These are phyloP conservation scores for Drosophila punjabiensis DNA, from an alignment of 1,140 invertebrate species.

Conservation along the genomic window DNA sequence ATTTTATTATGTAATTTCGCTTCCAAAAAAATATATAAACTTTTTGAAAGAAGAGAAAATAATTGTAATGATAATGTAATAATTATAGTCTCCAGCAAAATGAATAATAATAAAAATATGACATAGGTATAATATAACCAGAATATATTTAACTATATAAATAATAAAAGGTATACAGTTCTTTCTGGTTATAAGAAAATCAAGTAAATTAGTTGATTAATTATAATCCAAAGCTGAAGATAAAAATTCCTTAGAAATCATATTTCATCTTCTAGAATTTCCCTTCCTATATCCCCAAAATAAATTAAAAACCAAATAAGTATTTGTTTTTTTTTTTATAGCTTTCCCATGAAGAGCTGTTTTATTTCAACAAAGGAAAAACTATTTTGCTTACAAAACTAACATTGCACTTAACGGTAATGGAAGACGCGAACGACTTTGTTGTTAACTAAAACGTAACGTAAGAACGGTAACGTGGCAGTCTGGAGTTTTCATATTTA, in stretches of 20 bases:
- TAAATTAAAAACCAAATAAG: neutral
- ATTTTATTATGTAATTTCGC: no score
- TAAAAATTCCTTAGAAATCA: no score
- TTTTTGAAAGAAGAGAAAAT: no score
- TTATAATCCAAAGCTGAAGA: neutral
- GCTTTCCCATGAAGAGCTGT: slow-evolving; percentile 43
- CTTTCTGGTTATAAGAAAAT: neutral
- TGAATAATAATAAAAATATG: no score
- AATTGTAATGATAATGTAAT: no score
- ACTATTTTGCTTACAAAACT: slow-evolving; percentile 38
- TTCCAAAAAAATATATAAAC: no score
- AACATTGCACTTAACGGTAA: slow-evolving; percentile 37
- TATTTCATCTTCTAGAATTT: neutral
- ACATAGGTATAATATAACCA: neutral
- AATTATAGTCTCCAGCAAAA: no score
- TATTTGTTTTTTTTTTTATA: slow-evolving; percentile 41
- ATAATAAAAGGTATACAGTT: neutral
- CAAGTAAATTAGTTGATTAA: neutral
- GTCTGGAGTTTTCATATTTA: slow-evolving; percentile 5
- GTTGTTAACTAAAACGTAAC: slow-evolving; percentile 42
- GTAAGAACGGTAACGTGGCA: slow-evolving; percentile 20
- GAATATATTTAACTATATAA: neutral
- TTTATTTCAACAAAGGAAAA: slow-evolving; percentile 53
- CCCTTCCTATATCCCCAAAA: neutral
- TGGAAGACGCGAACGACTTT: slow-evolving; percentile 63